phyloP scores from a whole-genome alignment of 2,113 vertebrate genomes.

The Equus quagga region DNA sequence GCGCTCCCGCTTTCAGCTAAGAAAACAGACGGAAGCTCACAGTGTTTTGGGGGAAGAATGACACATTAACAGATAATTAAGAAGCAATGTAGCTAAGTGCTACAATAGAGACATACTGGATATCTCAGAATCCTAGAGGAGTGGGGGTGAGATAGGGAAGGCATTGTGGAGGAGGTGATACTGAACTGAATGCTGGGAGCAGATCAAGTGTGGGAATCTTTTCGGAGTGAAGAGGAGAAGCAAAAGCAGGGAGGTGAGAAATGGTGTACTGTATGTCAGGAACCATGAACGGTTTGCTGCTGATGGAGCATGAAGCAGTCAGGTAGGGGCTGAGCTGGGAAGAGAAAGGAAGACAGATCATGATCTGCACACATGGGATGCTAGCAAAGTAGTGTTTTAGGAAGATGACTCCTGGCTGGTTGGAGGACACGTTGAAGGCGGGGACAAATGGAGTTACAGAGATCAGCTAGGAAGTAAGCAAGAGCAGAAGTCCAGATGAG shows the following conservation, averaged over 20 bases:
- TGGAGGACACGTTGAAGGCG: neutral
- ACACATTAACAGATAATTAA: neutral
- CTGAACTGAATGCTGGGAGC: neutral
- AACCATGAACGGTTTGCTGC: neutral
- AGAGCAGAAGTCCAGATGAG: neutral
- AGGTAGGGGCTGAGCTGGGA: neutral
- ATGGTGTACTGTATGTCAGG: fast-evolving
- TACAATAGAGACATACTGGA: neutral
- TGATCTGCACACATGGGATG: neutral
- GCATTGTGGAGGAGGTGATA: neutral
- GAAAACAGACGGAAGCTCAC: neutral
- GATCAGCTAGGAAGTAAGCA: neutral
- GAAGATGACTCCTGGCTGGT: neutral
- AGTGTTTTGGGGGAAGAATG: neutral
- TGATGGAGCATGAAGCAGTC: neutral
- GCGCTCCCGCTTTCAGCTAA: neutral
- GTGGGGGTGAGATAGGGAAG: neutral
- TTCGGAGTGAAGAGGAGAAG: neutral
- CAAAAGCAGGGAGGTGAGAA: neutral
- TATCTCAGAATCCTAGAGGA: neutral
- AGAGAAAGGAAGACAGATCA: neutral
- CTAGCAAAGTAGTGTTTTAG: neutral
- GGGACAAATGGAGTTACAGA: neutral
- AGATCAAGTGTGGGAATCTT: neutral
- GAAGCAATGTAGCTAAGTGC: neutral